Conservation (phyloP, 2,888 invertebrate species). For the Sphaerophoria rueppellii region DNA sequence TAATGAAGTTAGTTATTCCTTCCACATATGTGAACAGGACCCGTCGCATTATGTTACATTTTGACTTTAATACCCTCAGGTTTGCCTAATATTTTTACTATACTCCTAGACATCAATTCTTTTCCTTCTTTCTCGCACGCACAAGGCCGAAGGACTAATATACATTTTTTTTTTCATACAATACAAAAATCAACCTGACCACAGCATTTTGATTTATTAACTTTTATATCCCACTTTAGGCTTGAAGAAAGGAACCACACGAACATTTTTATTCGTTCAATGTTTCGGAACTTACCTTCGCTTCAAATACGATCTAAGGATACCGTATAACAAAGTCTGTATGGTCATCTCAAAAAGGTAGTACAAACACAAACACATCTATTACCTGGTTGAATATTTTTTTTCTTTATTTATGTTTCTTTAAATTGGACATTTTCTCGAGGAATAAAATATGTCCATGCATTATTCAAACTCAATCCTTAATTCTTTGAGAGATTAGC, state of each 20-base stretch:
- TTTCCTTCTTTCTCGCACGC: not conserved
- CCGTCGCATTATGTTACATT: conserved; percentile 61
- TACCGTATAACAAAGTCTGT: not conserved
- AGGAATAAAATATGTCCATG: conserved; percentile 31
- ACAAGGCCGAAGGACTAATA: not conserved
- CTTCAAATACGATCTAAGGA: not conserved
- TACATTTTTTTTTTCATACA: not conserved
- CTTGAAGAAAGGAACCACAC: conserved; percentile 17
- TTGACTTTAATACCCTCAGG: conserved; percentile 56
- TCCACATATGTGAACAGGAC: conserved; percentile 67
- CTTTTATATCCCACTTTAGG: conserved; percentile 45
- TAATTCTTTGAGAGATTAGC: conserved; percentile 45
- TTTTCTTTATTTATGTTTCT: conserved; percentile 35
- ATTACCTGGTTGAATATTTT: not conserved
- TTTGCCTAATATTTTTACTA: conserved; percentile 58
- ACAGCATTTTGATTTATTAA: conserved; percentile 69
- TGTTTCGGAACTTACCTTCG: conserved; percentile 15
- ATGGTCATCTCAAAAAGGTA: too few relatives aligned
- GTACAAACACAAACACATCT: not conserved
- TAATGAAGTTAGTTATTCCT: conserved; percentile 71
- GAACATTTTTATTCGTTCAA: conserved; percentile 14
- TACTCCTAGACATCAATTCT: conserved; percentile 7
- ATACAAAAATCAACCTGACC: conserved; percentile 60
- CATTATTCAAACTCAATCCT: conserved; percentile 37
- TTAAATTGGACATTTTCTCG: conserved; percentile 34